Conservation (phyloP, 2,888 invertebrate genomes). For the Lycophotia porphyrea region DNA sequence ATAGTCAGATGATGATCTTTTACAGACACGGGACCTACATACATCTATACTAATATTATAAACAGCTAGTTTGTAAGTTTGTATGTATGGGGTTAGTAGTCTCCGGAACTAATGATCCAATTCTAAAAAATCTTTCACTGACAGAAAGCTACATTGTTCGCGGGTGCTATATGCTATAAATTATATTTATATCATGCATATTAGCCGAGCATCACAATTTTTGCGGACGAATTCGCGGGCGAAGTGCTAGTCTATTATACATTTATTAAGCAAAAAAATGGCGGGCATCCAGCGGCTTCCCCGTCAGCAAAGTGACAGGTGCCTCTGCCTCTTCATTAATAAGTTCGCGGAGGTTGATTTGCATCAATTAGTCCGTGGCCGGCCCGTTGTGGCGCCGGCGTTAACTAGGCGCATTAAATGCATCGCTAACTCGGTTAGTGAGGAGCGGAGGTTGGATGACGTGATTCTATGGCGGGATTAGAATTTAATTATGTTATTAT, state of each 20-base stretch:
- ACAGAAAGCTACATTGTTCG: too few relatives aligned
- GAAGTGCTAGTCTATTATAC: too few relatives aligned
- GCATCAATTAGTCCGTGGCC: slow-evolving; percentile 40
- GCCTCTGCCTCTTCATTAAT: slow-evolving; percentile 23
- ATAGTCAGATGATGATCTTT: background rate
- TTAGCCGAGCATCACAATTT: too few relatives aligned
- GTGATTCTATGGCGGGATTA: background rate
- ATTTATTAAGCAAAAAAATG: background rate
- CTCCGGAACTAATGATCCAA: too few relatives aligned
- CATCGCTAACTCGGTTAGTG: slow-evolving; percentile 37
- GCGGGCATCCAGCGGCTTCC: too few relatives aligned
- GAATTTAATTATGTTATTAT: background rate
- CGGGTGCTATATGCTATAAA: too few relatives aligned
- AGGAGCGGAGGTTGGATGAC: background rate
- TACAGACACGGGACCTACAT: background rate
- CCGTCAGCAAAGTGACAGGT: background rate
- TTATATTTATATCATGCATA: too few relatives aligned
- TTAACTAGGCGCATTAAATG: slow-evolving; percentile 22
- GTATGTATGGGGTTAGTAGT: too few relatives aligned
- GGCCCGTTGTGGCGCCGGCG: slow-evolving; percentile 34
- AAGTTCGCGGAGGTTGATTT: slow-evolving; percentile 49
- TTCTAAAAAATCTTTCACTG: too few relatives aligned
- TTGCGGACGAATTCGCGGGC: too few relatives aligned
- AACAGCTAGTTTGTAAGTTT: too few relatives aligned
- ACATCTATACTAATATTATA: too few relatives aligned